A percentile compares a stretch with the other conserved stretches of the same genome.
Conservation (phyloP, 2,888 invertebrate species). For the Slavum lentiscoides region DNA sequence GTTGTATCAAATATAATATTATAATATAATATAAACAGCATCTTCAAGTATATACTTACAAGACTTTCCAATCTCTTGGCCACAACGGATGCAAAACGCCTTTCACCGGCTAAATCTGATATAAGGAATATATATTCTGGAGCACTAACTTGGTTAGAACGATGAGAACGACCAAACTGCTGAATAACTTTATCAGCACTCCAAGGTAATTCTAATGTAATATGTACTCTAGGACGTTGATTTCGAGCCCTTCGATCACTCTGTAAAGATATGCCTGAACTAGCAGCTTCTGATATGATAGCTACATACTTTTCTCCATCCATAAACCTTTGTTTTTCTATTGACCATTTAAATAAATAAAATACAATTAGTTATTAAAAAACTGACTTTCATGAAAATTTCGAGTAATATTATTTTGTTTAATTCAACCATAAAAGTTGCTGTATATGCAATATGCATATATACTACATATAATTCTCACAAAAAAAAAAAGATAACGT, state of each 20-base stretch:
- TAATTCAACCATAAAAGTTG: background rate
- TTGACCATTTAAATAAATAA: conserved; percentile 40
- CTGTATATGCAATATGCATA: too few species aligned
- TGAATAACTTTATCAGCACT: conserved; percentile 98
- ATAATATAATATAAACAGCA: background rate
- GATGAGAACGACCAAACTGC: conserved; percentile 97
- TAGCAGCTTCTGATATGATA: conserved; percentile 98
- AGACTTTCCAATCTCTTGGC: conserved; percentile 93
- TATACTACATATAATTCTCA: too few species aligned
- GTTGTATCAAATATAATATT: background rate
- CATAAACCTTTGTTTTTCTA: conserved; percentile 83
- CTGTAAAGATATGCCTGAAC: conserved; percentile 95
- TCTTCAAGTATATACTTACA: conserved; percentile 58
- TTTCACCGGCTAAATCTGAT: conserved; percentile 96
- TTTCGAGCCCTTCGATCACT: conserved; percentile 93
- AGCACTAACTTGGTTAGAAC: conserved; percentile 96
- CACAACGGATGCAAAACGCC: conserved; percentile 94
- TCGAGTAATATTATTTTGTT: background rate
- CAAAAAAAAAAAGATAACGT: too few species aligned
- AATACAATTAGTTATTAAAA: conserved; percentile 6
- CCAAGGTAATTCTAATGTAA: conserved; percentile 98
- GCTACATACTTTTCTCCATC: conserved; percentile 97
- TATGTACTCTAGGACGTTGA: conserved; percentile 92
- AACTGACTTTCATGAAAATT: background rate
- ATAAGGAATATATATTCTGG: conserved; percentile 99